phyloP scores from a whole-genome alignment of 2,113 vertebrate species.

The Empidonax traillii region DNA sequence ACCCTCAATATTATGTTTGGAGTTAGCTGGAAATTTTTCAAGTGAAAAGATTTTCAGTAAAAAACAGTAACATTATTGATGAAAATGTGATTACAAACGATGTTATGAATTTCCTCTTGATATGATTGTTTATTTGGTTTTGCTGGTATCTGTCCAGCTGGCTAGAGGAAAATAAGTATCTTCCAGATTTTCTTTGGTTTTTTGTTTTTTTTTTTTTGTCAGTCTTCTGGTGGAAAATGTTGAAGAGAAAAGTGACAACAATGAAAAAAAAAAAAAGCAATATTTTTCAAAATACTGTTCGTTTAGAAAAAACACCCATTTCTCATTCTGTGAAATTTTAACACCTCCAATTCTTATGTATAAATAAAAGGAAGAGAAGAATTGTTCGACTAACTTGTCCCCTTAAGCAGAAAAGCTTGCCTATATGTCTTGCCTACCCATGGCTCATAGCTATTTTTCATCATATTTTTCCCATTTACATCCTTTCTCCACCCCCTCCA shows the following conservation, averaged over 20 bases:
- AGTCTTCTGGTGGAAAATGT: not conserved
- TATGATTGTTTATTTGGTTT: conserved; percentile 7
- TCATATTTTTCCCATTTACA: not conserved
- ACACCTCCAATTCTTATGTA: not conserved
- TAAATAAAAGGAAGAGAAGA: not conserved
- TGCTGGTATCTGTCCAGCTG: not conserved
- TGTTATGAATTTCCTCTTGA: not conserved
- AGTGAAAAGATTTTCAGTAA: not conserved
- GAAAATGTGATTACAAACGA: conserved; percentile 1
- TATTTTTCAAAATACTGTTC: not conserved
- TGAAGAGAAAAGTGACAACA: not conserved
- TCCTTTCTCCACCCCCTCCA: not conserved
- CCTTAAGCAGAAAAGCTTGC: not conserved
- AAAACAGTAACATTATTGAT: not conserved
- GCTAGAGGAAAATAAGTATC: not conserved
- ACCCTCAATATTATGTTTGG: not conserved
- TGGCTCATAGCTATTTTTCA: conserved; percentile 1
- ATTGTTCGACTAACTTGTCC: not conserved
- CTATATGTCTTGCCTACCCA: not conserved
- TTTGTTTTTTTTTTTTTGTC: not conserved
- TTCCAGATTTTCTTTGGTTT: not conserved
- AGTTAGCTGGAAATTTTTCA: not conserved
- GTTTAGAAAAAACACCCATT: not conserved
- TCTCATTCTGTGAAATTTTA: not conserved
- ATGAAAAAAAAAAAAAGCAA: not conserved